Conservation (phyloP, 92 coral and sea anemone species). For the Chrysogorgia sp. region DNA sequence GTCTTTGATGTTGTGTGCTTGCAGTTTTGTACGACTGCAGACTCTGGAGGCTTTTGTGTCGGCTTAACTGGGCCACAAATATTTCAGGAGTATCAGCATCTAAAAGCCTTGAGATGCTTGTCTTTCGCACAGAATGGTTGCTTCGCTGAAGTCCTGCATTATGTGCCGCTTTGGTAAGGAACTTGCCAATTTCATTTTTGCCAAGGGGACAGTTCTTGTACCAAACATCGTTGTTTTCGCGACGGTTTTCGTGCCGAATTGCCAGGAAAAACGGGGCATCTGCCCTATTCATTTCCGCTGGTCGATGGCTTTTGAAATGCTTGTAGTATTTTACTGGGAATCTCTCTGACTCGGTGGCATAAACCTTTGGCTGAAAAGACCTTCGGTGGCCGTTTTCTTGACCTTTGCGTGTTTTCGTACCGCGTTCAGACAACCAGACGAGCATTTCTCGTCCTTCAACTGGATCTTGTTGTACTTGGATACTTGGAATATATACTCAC, state of each 20-base stretch:
- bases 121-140: too few species aligned
- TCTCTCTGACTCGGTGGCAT: too few species aligned
- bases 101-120: too few species aligned
- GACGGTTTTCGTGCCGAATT: conserved; percentile 32
- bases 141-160: conserved; percentile 32
- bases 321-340: conserved; percentile 56
- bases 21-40: too few species aligned
- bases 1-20: too few species aligned
- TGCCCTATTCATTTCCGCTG: conserved; percentile 46
- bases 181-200: too few species aligned
- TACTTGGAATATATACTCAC: too few species aligned
- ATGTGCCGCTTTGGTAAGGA: too few species aligned
- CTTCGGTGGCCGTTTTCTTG: conserved; percentile 8
- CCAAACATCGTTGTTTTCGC: conserved; percentile 38
- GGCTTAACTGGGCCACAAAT: conserved; percentile 50
- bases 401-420: conserved; percentile 4
- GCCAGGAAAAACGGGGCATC: conserved; percentile 65
- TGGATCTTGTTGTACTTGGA: too few species aligned
- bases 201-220: conserved; percentile 47
- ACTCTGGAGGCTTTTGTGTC: conserved; percentile 46
- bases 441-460: not conserved
- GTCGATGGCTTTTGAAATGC: conserved; percentile 42
- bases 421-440: conserved; percentile 8
- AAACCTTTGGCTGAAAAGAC: conserved; percentile 35
- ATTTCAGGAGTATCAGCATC: conserved; percentile 50